Evolutionary conservation across 1,140 invertebrate genomes (phyloP), one percentile per base, ranked within the genome.

Genomic region (Anthonomus grandis): DNA sequence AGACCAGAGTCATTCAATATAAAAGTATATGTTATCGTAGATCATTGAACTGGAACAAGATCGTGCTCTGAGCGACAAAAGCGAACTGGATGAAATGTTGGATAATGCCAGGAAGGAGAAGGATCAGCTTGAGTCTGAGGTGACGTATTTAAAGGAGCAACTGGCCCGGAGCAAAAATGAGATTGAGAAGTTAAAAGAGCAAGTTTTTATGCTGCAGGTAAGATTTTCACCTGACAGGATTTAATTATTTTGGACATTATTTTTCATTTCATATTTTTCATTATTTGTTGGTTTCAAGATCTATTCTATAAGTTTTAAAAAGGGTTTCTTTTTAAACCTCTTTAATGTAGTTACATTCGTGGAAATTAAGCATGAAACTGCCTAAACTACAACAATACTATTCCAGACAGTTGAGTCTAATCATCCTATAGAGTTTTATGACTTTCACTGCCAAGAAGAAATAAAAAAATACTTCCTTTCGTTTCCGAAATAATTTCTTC

Each of bases 131-230:
- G 85, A 87, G 62, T 83, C 79, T 49, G 83, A 86, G 57, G 81
- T 84, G n/a, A 82, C 84, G 22, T 78, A 84, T 25, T 74, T 91
- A 19, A 86, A 89, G 60, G 89, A 92, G 72, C 84, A 90, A 55
- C 77, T 91, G 9, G 84, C 86, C 47, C 79, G 85, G 22, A 84
- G 82, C 44, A 85, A 89, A 67, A 85, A 86, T 55, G 91, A 94
- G 73, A 80, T 85, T 9, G 81, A 84, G 41, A 81, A 85, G 42
- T 72, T 91, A 9, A 84, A 83, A 67, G 86, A 91, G 65, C 84
- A 88, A 66, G 76, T 89, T 1, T 76, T 81, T 12, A 80, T 81
- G 17, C 71, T 89, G 27, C 87, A 90, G 46, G 54, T 49, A 49
- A 38, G 24, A n/a, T n/a, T n/a, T n/a, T n/a, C n/a, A n/a, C n/a